Evolutionary conservation across 2,113 vertebrate genomes (phyloP).

Genomic region (Varanus komodoensis): DNA sequence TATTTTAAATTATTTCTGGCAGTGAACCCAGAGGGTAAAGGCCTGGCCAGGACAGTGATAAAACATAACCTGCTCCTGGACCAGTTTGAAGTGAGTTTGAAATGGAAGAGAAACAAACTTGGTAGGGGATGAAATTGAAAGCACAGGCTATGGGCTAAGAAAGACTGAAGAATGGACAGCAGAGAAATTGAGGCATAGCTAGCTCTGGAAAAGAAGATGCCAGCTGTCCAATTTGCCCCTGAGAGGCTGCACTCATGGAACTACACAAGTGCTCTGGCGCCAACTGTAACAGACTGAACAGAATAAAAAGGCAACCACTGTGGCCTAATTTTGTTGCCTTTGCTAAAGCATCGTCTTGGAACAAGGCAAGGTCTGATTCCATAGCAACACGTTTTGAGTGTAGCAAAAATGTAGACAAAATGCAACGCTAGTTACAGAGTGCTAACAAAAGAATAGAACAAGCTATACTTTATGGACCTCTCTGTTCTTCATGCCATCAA

Average conservation of each 20-base stretch:
- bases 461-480: background rate
- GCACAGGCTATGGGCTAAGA: background rate
- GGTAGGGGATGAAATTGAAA: background rate
- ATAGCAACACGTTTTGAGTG: background rate
- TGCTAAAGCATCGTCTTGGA: background rate
- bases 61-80: background rate
- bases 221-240: background rate
- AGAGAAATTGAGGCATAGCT: background rate
- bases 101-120: background rate
- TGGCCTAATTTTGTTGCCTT: background rate
- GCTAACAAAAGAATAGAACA: background rate
- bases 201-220: background rate
- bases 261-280: background rate
- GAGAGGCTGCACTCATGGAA: background rate
- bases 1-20: background rate
- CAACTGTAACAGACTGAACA: background rate
- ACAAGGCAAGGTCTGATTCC: background rate
- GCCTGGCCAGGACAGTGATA: background rate
- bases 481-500: background rate
- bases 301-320: background rate
- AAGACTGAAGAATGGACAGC: background rate
- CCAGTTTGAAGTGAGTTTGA: background rate
- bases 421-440: background rate
- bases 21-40: background rate
- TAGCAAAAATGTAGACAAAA: background rate